Base-by-base conservation (phyloP, 1,140 invertebrate genomes). In the Dendroctonus valens region DNA sequence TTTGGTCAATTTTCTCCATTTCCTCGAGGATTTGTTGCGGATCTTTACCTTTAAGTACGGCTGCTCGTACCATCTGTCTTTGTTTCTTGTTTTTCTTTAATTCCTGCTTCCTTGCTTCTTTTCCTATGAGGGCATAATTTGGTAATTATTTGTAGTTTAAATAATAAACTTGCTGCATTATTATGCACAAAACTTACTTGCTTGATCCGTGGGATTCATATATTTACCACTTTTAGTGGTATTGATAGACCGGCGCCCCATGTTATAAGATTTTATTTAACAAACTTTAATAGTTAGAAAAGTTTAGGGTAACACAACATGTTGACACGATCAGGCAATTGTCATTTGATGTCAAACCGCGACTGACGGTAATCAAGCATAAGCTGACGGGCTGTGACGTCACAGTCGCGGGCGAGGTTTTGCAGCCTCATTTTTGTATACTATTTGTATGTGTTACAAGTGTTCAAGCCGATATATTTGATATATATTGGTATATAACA, bases 201-300 rank as follows among this genome's bases (percentile, higher is more conserved):
- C 96, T 89, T 98, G 96, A 82, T 99, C 96, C 5, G 96, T 98
- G 26, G 96, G 96, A 83, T 99, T 98, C 95, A 98, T 98, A 75
- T 96, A 98, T 87, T 98, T 98, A 77, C 96, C 96, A 96, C 95
- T 97, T 85, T 98, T 98, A 39, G 96, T 98, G 88, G 94, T 97
- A 83, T 96, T 98, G 72, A 97, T 97, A 51, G 94, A 97, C 72
- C 96, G 85, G 67, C 94, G 87, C 57, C 95, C 95, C 95, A 97
- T 98, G 26, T 26, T 26, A 26, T 26, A 26, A 26, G 3, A 3
- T 26, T 26, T 26, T 26, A 26, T 26, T 26, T 26, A 26, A 26
- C 26, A 26, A 26, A 26, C 1, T 26, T 26, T 26, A 26, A 26
- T 26, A n/a, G n/a, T n/a, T 3, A 26, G 1, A 26, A 26, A 26